These are phyloP conservation scores for Catostomus latipinnis DNA, from an alignment of 2,797 vertebrate species.

Conservation along the genomic window DNA sequence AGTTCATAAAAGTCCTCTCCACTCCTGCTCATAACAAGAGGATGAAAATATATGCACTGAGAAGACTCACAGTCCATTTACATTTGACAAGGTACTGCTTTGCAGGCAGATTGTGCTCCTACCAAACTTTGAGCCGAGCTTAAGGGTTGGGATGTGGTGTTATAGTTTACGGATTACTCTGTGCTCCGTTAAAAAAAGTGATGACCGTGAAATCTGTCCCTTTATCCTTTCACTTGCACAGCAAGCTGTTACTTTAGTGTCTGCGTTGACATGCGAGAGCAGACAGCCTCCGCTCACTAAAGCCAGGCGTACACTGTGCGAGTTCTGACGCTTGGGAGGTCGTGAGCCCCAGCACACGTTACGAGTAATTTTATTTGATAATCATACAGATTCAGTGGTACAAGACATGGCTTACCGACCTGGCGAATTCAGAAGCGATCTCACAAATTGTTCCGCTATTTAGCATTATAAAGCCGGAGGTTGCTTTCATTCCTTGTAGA, in stretches of 20 bases:
- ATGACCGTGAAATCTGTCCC: slow-evolving; percentile 44
- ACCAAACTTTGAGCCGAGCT: slow-evolving; percentile 51
- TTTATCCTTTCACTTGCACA: slow-evolving; percentile 50
- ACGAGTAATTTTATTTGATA: too few relatives aligned
- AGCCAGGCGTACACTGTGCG: not conserved
- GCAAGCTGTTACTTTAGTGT: slow-evolving; percentile 44
- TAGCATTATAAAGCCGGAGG: too few relatives aligned
- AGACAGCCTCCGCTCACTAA: slow-evolving; percentile 14
- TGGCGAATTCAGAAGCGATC: too few relatives aligned
- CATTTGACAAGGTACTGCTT: slow-evolving; percentile 50
- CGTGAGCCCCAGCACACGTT: too few relatives aligned
- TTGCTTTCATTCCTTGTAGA: too few relatives aligned
- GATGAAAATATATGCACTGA: not conserved
- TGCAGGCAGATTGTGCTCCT: slow-evolving; percentile 41
- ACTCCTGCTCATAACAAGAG: not conserved
- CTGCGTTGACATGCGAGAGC: slow-evolving; percentile 30
- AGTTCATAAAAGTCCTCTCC: not conserved
- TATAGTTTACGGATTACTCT: slow-evolving; percentile 56
- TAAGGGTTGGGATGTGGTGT: slow-evolving; percentile 47
- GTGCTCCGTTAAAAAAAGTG: slow-evolving; percentile 59
- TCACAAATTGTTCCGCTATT: too few relatives aligned
- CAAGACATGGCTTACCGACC: too few relatives aligned
- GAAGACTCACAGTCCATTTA: not conserved
- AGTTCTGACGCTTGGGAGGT: too few relatives aligned
- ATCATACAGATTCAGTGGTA: too few relatives aligned